Evolutionary conservation across 1,140 invertebrate species (phyloP).

Genomic region (Adoxophyes honmai): DNA sequence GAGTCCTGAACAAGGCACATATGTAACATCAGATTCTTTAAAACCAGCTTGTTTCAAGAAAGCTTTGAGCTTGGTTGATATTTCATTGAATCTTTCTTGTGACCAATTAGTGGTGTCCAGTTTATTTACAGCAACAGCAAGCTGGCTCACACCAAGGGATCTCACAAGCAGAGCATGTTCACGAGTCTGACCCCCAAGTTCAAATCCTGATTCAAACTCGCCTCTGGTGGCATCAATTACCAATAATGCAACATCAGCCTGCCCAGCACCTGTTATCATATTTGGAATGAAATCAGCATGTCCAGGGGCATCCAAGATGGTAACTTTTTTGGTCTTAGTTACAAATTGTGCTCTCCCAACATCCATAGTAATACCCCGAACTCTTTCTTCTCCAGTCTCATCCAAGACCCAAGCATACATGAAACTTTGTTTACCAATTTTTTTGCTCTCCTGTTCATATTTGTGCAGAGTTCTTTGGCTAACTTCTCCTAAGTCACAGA

Average conservation of each 20-base stretch:
- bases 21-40: constrained; percentile 91
- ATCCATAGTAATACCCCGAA: constrained; percentile 95
- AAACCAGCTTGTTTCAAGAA: constrained; percentile 98
- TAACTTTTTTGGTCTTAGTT: constrained; percentile 90
- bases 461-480: constrained; percentile 96
- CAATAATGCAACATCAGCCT: constrained; percentile 97
- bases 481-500: constrained; percentile 94
- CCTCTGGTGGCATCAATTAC: constrained; percentile 97
- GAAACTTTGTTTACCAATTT: constrained; percentile 98
- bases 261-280: constrained; percentile 98
- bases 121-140: constrained; percentile 93
- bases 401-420: constrained; percentile 99
- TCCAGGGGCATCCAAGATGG: constrained; percentile 96
- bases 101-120: constrained; percentile 89
- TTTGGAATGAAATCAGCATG: constrained; percentile 99
- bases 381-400: constrained; percentile 98
- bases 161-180: constrained; percentile 96
- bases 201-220: constrained; percentile 99
- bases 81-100: constrained; percentile 90
- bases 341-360: constrained; percentile 96
- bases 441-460: constrained; percentile 98
- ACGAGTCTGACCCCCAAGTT: constrained; percentile 97
- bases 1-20: constrained; percentile 97
- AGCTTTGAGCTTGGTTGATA: constrained; percentile 88
- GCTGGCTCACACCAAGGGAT: constrained; percentile 93